phyloP scores from a whole-genome alignment of 2,888 invertebrate genomes.

The Hydrotaea diabolus region DNA sequence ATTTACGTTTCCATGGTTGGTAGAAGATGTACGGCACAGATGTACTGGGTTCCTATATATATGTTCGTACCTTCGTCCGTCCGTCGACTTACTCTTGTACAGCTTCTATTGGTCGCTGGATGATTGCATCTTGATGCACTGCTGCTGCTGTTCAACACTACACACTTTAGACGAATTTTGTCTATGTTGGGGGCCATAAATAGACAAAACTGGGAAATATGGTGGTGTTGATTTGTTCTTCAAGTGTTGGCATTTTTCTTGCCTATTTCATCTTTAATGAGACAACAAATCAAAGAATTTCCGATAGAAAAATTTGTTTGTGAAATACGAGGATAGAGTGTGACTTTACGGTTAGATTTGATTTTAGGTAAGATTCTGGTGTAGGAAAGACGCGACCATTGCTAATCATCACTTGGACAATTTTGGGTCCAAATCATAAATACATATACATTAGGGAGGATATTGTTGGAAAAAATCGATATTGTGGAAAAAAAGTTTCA shows the following conservation, averaged over 20 bases:
- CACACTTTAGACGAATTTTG: not conserved
- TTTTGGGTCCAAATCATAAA: too few relatives aligned
- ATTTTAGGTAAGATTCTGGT: too few relatives aligned
- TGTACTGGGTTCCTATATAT: too few relatives aligned
- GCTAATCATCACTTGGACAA: too few relatives aligned
- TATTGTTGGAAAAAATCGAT: too few relatives aligned
- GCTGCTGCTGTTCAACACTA: too few relatives aligned
- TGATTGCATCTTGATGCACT: not conserved
- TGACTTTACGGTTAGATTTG: too few relatives aligned
- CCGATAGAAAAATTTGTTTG: not conserved
- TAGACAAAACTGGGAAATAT: not conserved
- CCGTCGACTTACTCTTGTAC: not conserved
- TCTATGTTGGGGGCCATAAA: not conserved
- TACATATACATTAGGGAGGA: too few relatives aligned
- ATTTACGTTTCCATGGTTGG: conserved; percentile 3
- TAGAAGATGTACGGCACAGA: conserved; percentile 1
- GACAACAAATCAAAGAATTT: not conserved
- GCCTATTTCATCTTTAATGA: not conserved
- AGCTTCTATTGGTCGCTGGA: not conserved
- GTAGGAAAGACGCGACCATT: too few relatives aligned
- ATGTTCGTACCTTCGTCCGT: too few relatives aligned
- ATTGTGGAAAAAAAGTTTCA: too few relatives aligned
- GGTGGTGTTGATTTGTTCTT: not conserved
- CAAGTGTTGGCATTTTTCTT: not conserved
- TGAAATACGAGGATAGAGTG: not conserved